Evolutionary conservation across 2,888 invertebrate species (phyloP).

Genomic region (Oeneis ivallda): DNA sequence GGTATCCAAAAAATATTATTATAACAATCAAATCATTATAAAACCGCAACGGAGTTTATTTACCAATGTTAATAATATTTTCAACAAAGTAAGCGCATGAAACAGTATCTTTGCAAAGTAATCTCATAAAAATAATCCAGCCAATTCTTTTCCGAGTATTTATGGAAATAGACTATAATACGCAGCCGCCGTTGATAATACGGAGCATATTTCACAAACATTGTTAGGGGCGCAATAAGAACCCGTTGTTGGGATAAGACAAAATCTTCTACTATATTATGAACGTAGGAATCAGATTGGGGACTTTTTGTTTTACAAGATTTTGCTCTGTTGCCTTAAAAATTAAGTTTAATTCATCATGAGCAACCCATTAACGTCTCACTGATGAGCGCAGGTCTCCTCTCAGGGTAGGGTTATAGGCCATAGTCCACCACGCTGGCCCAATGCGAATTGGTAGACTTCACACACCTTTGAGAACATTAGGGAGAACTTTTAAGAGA

Average conservation of each 20-base stretch:
- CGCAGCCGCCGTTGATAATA: constrained; percentile 35
- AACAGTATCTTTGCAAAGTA: constrained; percentile 17
- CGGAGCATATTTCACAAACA: constrained; percentile 60
- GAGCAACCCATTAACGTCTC: no score
- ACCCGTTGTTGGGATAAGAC: constrained; percentile 55
- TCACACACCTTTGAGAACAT: no score
- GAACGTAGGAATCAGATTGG: background rate
- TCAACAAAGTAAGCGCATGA: constrained; percentile 3
- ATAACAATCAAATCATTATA: background rate
- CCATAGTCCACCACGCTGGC: no score
- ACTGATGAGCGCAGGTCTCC: no score
- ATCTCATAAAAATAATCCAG: constrained; percentile 28
- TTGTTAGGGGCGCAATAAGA: constrained; percentile 53
- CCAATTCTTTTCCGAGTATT: constrained; percentile 27
- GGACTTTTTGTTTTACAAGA: constrained; percentile 1
- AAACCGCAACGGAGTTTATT: background rate
- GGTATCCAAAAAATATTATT: no score
- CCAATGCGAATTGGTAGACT: no score
- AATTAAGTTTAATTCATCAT: no score
- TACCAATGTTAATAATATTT: background rate
- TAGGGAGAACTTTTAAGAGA: no score
- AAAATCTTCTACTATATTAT: constrained; percentile 63
- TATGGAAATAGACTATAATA: constrained; percentile 32
- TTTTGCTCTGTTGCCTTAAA: background rate
- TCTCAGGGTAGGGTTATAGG: no score